phyloP scores from a whole-genome alignment of 2,888 invertebrate genomes.

The Tineola bisselliella region DNA sequence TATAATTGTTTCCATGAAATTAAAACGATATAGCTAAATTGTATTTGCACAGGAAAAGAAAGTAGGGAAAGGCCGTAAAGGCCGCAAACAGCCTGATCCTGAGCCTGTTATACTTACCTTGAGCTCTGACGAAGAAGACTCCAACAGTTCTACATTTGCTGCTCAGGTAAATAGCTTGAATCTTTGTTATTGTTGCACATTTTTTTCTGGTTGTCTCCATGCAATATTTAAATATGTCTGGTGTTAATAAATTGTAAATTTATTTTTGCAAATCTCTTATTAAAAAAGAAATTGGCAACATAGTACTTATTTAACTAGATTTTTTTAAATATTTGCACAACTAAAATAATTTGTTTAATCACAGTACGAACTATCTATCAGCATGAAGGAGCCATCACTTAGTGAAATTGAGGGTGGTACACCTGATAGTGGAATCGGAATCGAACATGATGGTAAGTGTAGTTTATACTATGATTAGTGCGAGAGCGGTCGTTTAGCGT shows the following conservation, averaged over 20 bases:
- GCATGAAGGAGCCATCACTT: conserved; percentile 52
- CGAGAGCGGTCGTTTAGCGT: no score
- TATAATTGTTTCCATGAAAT: no score
- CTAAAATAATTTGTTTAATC: conserved; percentile 19
- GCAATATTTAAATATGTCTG: no score
- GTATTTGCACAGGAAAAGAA: conserved; percentile 43
- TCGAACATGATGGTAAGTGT: conserved; percentile 40
- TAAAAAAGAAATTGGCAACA: no score
- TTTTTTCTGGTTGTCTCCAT: no score
- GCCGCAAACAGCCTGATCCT: conserved; percentile 64
- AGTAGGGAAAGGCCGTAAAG: conserved; percentile 55
- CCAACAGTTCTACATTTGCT: conserved; percentile 57
- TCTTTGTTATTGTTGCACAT: no score
- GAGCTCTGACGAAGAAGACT: conserved; percentile 77
- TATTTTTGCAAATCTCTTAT: no score
- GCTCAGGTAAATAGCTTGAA: conserved; percentile 36
- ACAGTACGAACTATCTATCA: conserved; percentile 48
- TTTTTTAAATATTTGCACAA: neutral
- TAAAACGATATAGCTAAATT: neutral
- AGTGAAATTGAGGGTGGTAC: conserved; percentile 57
- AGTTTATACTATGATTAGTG: no score
- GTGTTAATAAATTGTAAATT: no score
- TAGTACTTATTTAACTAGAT: no score
- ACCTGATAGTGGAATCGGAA: conserved; percentile 40
- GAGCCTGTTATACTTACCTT: conserved; percentile 75